Conservation (phyloP, 2,797 vertebrate genomes). For the Mormyrus proboscirostris region DNA sequence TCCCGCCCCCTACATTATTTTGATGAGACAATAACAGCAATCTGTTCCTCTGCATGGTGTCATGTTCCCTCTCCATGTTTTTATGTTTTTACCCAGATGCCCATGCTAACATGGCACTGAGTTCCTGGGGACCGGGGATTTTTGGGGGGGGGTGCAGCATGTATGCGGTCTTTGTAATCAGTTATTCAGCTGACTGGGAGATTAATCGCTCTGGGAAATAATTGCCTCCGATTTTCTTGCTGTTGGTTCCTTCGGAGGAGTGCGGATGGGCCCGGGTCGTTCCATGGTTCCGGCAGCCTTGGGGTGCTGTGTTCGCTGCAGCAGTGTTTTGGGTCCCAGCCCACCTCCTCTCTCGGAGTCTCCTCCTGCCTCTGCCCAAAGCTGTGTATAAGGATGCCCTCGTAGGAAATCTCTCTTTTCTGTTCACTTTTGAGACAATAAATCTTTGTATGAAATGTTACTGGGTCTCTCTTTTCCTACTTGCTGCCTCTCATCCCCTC, state of each 20-base stretch:
- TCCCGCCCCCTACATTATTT: background rate
- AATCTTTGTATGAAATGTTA: conserved; percentile 40
- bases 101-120: background rate
- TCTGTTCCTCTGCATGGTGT: background rate
- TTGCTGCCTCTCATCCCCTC: background rate
- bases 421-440: conserved; percentile 46
- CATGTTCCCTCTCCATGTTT: background rate
- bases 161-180: background rate
- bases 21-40: background rate
- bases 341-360: conserved; percentile 44
- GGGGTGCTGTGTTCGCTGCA: background rate
- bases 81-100: background rate
- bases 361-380: conserved; percentile 2
- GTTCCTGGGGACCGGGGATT: background rate
- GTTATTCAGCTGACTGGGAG: background rate
- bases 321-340: conserved; percentile 27
- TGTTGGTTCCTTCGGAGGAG: background rate
- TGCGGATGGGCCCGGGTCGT: background rate
- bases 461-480: background rate
- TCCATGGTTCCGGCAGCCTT: background rate
- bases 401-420: background rate
- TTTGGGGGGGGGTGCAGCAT: background rate
- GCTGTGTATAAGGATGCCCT: conserved; percentile 13
- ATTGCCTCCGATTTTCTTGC: background rate
- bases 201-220: background rate